These are phyloP conservation scores for Diadegma fenestrale DNA, from an alignment of 2,888 invertebrate species.

Conservation along the genomic window DNA sequence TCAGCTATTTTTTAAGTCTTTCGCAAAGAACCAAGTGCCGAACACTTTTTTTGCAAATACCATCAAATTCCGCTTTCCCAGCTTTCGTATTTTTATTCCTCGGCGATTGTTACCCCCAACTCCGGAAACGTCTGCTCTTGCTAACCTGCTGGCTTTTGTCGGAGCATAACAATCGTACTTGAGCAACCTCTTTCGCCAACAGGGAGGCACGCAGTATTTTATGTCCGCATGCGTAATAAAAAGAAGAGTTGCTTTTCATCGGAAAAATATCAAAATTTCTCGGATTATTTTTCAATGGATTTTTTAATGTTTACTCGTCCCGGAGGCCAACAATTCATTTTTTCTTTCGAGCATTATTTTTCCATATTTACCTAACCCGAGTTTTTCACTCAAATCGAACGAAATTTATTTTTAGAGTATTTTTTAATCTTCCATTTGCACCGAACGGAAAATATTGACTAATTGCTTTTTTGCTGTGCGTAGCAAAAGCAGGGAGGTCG, in stretches of 20 bases:
- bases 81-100: background rate
- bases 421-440: background rate
- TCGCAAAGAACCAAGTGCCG: background rate
- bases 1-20: background rate
- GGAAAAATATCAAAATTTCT: background rate
- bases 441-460: background rate
- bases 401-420: background rate
- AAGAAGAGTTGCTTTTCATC: background rate
- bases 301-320: background rate
- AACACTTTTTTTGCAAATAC: background rate
- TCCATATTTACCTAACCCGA: background rate
- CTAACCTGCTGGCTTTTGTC: conserved; percentile 22
- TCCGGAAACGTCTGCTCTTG: conserved; percentile 35
- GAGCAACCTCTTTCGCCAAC: background rate
- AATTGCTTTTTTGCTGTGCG: background rate
- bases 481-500: background rate
- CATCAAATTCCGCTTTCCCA: background rate
- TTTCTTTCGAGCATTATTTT: background rate
- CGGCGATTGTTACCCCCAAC: background rate
- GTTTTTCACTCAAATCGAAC: background rate
- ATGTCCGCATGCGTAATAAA: background rate
- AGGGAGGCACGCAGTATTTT: conserved; percentile 19
- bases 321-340: background rate
- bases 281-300: too few species aligned
- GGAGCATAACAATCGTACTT: conserved; percentile 19